Base-by-base conservation (phyloP, 2,113 vertebrate species). In the Paramisgurnus dabryanus region DNA sequence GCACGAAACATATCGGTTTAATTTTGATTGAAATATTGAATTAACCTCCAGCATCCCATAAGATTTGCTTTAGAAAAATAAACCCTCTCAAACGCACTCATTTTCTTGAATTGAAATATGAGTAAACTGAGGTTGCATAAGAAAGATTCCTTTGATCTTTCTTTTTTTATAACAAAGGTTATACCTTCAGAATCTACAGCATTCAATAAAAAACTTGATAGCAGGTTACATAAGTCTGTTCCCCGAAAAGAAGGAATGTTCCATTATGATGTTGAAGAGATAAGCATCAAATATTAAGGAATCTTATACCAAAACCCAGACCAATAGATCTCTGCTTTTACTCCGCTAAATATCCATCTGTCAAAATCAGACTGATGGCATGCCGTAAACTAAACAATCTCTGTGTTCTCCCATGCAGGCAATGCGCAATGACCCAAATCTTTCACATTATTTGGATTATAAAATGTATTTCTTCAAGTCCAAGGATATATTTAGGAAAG, bases 261-360 rank as follows among this genome's bases (percentile, higher is more conserved):
- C 78, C 78, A 65, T 80, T 80, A 55, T 80, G 58, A 61, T 66
- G 60, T 34, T 72, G 58, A 11, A 58, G 53, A 64, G 58, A 80
- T 64, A 15, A 76, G 43, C 3, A 27, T 39, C 18, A 39, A 22
- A 76, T 41, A 49, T 12, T 22, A 41, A 64, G 60, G 13, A 64
- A 49, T 39, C 39, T 50, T 17, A 34, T 34, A 64, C 41, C 22
- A 47, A 76, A 76, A 63, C 13, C 27, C 41, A 39, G 45, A 64
- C 45, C 47, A 64, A 64, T 11, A 76, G 45, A 76, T 15, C 10
- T 49, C 45, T 15, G 60, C 27, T 64, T 64, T 76, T 60, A 64
- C 40, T 22, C 22, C 7, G 43, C 43, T 64, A 11, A 63, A 34
- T 57, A 58, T 58, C 53, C 50, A 63, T 34, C 72, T 47, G 72